Base-by-base conservation (phyloP, 2,888 invertebrate genomes). In the Drymonia ruficornis region DNA sequence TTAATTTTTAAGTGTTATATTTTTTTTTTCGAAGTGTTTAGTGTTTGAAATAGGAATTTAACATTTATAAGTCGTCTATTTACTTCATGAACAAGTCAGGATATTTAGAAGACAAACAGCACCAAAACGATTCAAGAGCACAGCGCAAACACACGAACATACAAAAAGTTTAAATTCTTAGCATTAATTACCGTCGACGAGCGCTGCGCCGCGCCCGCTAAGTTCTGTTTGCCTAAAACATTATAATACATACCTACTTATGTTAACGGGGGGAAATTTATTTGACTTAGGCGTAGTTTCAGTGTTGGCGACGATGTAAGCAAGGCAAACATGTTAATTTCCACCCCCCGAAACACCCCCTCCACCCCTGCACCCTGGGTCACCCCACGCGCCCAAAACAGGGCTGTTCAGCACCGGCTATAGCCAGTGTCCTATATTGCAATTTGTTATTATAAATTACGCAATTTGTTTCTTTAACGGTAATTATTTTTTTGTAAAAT, bases 321-420 rank as follows among this genome's bases (percentile, higher is more conserved):
- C 84, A 91, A 91, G 87, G 89, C 91, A 91, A 91, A 91, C 91
- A 91, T 87, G 90, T 87, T 90, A 90, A 91, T 91, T 89, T 89
- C 80, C 84, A 81, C 81, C 84, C 80, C 73, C 74, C 59, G 56
- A 67, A 50, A 56, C 59, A 60, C 56, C 59, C 59, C 57, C 59
- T 50, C n/a, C n/a, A n/a, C n/a, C n/a, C n/a, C n/a, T n/a, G n/a
- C n/a, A n/a, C n/a, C n/a, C n/a, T n/a, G n/a, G n/a, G 52, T 59
- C 59, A 63, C 68, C 74, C 67, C 56, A 55, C 48, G 56, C 53
- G 52, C 54, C 65, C 55, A 55, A 61, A 55, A 34, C 34, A 70
- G 67, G 72, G 65, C 52, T 65, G 72, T 51, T 54, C 55, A 54
- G 56, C 47, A 55, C 48, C 54, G 43, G 46, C 34, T 18, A 23